Percentiles rank a stretch among this genome's conserved stretches.
Conservation (phyloP, 2,113 vertebrate species). For the human (Homo sapiens) region DNA sequence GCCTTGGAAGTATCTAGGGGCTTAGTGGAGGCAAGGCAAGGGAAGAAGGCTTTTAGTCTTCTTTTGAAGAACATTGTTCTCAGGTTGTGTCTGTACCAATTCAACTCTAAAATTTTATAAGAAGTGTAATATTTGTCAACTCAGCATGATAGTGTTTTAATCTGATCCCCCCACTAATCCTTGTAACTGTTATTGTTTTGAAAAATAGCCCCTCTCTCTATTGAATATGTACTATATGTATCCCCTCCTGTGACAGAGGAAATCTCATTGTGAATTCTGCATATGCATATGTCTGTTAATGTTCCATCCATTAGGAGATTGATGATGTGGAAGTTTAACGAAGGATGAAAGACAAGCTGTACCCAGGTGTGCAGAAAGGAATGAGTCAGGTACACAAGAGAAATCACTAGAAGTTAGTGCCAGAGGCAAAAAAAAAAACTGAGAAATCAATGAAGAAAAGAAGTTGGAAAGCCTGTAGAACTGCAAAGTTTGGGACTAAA, state of each 20-base stretch:
- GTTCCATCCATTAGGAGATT: neutral
- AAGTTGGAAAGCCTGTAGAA: neutral
- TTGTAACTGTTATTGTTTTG: neutral
- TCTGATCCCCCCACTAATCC: neutral
- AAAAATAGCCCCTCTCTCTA: neutral
- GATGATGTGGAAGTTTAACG: conserved; percentile 1
- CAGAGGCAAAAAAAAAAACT: neutral
- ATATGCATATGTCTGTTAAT: neutral
- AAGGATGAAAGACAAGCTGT: conserved; percentile 9
- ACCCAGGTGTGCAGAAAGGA: neutral
- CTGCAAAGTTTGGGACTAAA: neutral
- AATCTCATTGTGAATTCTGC: neutral
- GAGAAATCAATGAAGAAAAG: neutral
- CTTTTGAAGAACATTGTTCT: neutral
- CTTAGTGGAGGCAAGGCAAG: neutral
- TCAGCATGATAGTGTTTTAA: neutral
- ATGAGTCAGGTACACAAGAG: neutral
- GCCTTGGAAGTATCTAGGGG: neutral
- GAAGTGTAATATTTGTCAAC: neutral
- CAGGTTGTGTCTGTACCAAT: neutral
- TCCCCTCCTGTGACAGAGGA: neutral
- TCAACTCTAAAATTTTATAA: neutral
- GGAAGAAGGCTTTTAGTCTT: neutral
- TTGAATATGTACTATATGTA: neutral
- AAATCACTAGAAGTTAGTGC: neutral